phyloP scores from a whole-genome alignment of 2,888 invertebrate genomes.

The Clepsis dumicolana region DNA sequence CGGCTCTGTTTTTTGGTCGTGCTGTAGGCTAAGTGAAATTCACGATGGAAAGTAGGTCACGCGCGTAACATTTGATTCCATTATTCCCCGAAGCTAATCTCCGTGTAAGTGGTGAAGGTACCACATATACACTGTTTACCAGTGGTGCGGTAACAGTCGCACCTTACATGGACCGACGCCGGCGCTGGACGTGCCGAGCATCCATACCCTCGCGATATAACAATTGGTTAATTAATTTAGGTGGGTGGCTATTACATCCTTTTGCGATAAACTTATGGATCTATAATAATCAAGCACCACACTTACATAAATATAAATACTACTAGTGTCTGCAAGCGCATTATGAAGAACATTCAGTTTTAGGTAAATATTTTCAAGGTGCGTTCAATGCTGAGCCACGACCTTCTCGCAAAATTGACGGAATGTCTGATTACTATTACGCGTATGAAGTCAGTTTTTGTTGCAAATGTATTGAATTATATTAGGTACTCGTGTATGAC shows the following conservation, averaged over 20 bases:
- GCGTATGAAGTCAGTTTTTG: conserved; percentile 20
- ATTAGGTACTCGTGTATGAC: not conserved
- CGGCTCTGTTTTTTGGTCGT: conserved; percentile 23
- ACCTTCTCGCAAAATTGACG: conserved; percentile 38
- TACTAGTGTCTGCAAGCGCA: not conserved
- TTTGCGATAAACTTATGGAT: conserved; percentile 9
- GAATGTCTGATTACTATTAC: conserved; percentile 28
- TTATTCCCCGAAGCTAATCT: conserved; percentile 58
- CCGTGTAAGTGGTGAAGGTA: conserved; percentile 44
- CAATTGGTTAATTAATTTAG: conserved; percentile 30
- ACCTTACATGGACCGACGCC: conserved; percentile 27
- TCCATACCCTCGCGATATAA: conserved; percentile 19
- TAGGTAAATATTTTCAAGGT: conserved; percentile 38
- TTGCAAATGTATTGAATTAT: conserved; percentile 22
- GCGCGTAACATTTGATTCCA: conserved; percentile 55
- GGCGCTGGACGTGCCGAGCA: conserved; percentile 28
- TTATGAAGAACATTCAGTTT: conserved; percentile 25
- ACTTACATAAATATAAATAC: conserved; percentile 6
- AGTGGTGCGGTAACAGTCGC: conserved; percentile 53
- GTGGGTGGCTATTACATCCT: conserved; percentile 16
- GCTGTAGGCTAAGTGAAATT: conserved; percentile 31
- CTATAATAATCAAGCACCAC: not conserved
- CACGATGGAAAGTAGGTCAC: conserved; percentile 37
- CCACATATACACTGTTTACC: conserved; percentile 48
- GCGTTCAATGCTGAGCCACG: conserved; percentile 38